phyloP scores from a whole-genome alignment of 1,140 invertebrate species.

The Nilaparvata lugens region DNA sequence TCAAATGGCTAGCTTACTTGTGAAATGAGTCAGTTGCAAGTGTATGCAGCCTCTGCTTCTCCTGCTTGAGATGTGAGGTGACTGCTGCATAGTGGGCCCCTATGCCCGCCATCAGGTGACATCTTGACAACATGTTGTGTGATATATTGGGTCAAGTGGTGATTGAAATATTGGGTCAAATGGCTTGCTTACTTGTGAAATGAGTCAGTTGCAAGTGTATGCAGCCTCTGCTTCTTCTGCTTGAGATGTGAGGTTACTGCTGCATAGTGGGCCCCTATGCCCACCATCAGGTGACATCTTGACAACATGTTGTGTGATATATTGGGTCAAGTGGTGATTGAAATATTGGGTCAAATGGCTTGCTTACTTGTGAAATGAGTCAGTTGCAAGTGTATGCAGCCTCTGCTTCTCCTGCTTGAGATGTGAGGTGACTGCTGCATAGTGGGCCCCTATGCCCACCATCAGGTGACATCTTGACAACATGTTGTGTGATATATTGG shows the following conservation, averaged over 20 bases:
- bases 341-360: too few relatives aligned
- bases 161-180: too few relatives aligned
- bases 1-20: constrained; percentile 47
- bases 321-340: too few relatives aligned
- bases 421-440: constrained; percentile 59
- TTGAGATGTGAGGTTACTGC: constrained; percentile 61
- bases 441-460: constrained; percentile 75
- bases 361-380: constrained; percentile 49
- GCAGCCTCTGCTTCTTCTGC: constrained; percentile 45
- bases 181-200: constrained; percentile 50
- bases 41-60: constrained; percentile 45
- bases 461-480: constrained; percentile 68
- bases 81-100: constrained; percentile 69
- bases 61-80: constrained; percentile 55
- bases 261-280: constrained; percentile 72
- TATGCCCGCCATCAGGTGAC: constrained; percentile 74
- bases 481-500: constrained; percentile 50
- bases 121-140: constrained; percentile 56
- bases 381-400: constrained; percentile 44
- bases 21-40: constrained; percentile 49
- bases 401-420: constrained; percentile 52
- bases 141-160: too few relatives aligned
- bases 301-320: constrained; percentile 54
- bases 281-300: constrained; percentile 70
- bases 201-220: constrained; percentile 45